Evolutionary conservation across 1,140 invertebrate species (phyloP).

Genomic region (Lasioglossum albipes): DNA sequence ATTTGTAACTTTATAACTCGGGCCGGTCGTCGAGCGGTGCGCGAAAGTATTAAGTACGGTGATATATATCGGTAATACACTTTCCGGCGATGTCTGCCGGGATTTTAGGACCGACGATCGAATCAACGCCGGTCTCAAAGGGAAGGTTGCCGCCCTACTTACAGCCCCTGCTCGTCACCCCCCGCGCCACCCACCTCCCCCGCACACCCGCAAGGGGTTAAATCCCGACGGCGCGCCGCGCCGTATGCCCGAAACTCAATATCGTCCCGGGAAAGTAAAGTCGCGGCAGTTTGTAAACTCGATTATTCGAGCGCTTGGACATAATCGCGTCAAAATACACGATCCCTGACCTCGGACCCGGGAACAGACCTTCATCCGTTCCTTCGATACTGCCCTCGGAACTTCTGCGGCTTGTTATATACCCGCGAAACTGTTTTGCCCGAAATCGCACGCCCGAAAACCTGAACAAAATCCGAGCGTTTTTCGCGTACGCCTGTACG

Average conservation of each 20-base stretch:
- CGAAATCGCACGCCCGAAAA: no score
- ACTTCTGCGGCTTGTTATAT: neutral
- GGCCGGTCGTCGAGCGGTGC: neutral
- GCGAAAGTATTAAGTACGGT: conserved; percentile 38
- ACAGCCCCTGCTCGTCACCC: neutral
- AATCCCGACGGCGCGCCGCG: conserved; percentile 11
- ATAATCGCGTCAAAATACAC: conserved; percentile 28
- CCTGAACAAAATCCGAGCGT: no score
- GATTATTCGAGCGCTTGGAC: conserved; percentile 34
- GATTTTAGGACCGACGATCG: conserved; percentile 40
- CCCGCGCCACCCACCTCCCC: neutral
- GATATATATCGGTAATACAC: conserved; percentile 36
- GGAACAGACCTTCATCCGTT: neutral
- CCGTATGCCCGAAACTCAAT: conserved; percentile 31
- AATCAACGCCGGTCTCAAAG: conserved; percentile 42
- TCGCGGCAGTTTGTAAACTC: conserved; percentile 25
- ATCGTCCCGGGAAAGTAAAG: conserved; percentile 21
- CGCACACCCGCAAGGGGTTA: neutral
- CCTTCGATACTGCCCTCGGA: neutral
- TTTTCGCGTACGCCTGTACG: no score
- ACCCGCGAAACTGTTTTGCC: no score
- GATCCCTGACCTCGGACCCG: conserved; percentile 2
- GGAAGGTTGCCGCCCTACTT: conserved; percentile 22
- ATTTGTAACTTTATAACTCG: conserved; percentile 48
- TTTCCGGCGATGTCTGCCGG: conserved; percentile 13